phyloP scores from a whole-genome alignment of 2,797 vertebrate species.

The Brachymystax lenok region DNA sequence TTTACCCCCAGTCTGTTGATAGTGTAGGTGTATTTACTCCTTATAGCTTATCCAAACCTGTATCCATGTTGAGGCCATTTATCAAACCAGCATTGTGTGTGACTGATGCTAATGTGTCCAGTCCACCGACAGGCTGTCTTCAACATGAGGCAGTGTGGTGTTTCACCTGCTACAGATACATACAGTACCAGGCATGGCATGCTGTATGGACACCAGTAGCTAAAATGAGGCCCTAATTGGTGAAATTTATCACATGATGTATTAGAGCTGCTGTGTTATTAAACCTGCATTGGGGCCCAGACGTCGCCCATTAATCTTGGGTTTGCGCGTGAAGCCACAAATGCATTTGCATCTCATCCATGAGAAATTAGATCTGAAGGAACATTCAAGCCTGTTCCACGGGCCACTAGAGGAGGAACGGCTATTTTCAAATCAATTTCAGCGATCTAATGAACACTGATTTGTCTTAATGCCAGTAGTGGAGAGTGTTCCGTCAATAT shows the following conservation, averaged over 20 bases:
- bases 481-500: slow-evolving; percentile 41
- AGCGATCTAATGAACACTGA: slow-evolving; percentile 39
- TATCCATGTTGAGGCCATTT: slow-evolving; percentile 4
- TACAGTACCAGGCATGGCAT: not conserved
- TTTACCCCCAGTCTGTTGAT: not conserved
- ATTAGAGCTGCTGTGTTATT: slow-evolving; percentile 60
- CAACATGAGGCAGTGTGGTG: slow-evolving; percentile 23
- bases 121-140: slow-evolving; percentile 15
- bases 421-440: slow-evolving; percentile 54
- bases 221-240: slow-evolving; percentile 58
- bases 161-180: not conserved
- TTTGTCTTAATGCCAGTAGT: slow-evolving; percentile 33
- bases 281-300: slow-evolving; percentile 45
- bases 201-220: slow-evolving; percentile 38
- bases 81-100: slow-evolving; percentile 6
- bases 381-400: slow-evolving; percentile 50
- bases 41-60: not conserved
- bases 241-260: slow-evolving; percentile 66
- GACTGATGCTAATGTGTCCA: slow-evolving; percentile 10
- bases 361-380: slow-evolving; percentile 62
- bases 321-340: slow-evolving; percentile 64
- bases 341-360: slow-evolving; percentile 61
- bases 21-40: not conserved
- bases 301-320: slow-evolving; percentile 68
- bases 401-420: slow-evolving; percentile 42